phyloP scores from a whole-genome alignment of 1,140 invertebrate genomes.

The Pentalonia nigronervosa region DNA sequence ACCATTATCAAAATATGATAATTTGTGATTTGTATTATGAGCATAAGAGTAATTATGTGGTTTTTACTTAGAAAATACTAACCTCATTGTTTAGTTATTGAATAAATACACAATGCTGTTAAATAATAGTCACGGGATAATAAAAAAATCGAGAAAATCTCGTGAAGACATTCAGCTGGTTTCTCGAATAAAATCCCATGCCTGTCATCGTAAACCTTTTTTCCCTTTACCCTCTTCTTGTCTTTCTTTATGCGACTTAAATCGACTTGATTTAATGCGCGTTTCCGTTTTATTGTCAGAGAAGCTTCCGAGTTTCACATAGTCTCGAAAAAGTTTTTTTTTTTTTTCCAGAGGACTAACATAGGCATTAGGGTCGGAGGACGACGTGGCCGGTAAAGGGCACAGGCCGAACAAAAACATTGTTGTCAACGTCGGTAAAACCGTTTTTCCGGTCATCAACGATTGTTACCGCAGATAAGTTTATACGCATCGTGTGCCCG shows the following conservation, averaged over 20 bases:
- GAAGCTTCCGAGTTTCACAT: slow-evolving; percentile 17
- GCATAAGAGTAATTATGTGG: neutral
- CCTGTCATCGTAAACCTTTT: slow-evolving; percentile 41
- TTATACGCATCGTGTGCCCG: slow-evolving; percentile 1
- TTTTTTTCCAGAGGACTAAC: neutral
- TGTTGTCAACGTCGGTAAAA: slow-evolving; percentile 52
- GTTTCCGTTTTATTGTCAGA: slow-evolving; percentile 51
- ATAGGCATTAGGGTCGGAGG: neutral
- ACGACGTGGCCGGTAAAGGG: neutral
- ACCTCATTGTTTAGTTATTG: neutral
- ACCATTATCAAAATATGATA: neutral
- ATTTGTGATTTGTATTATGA: neutral
- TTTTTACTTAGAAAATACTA: neutral
- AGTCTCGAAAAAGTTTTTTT: slow-evolving; percentile 42
- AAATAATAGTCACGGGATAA: neutral
- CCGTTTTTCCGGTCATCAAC: slow-evolving; percentile 49
- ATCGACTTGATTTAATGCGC: slow-evolving; percentile 50
- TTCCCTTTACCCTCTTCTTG: neutral
- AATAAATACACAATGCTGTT: neutral
- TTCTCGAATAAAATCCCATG: neutral
- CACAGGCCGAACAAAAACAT: slow-evolving; percentile 39
- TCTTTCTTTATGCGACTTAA: slow-evolving; percentile 33
- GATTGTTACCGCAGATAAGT: slow-evolving; percentile 44
- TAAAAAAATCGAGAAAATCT: slow-evolving; percentile 32
- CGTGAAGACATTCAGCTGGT: neutral